phyloP scores from a whole-genome alignment of 2,888 invertebrate species.

The Phengaris alcon region DNA sequence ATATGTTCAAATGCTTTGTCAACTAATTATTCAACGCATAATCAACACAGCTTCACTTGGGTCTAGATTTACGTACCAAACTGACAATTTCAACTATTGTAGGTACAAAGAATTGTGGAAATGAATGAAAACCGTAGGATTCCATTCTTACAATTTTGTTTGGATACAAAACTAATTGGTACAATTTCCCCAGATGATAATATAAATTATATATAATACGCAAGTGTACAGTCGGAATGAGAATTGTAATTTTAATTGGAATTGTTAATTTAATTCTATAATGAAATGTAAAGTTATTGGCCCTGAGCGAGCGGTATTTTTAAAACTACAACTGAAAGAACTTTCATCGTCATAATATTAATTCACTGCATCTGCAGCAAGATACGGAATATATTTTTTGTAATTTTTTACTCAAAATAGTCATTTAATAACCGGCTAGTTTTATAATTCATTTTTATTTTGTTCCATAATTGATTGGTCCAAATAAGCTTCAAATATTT shows the following conservation, averaged over 20 bases:
- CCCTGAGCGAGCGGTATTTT: slow-evolving; percentile 2
- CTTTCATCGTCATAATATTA: slow-evolving; percentile 6
- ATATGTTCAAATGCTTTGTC: neutral
- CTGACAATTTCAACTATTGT: no score
- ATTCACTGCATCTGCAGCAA: neutral
- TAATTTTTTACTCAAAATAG: no score
- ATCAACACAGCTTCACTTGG: neutral
- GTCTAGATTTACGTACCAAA: neutral
- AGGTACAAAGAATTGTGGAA: no score
- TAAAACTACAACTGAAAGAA: neutral
- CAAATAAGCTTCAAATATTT: slow-evolving; percentile 61
- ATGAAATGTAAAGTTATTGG: slow-evolving; percentile 13
- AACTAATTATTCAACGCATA: neutral
- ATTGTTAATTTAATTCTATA: slow-evolving; percentile 25
- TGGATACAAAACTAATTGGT: slow-evolving; percentile 21
- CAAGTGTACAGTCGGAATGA: slow-evolving; percentile 1
- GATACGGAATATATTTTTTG: no score
- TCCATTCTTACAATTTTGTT: neutral
- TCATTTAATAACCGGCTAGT: neutral
- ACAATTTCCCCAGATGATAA: slow-evolving; percentile 9
- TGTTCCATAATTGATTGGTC: slow-evolving; percentile 32
- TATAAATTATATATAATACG: slow-evolving; percentile 2
- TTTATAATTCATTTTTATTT: slow-evolving; percentile 1
- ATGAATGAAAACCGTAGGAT: no score
- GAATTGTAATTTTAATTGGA: slow-evolving; percentile 24